These are phyloP conservation scores for Sphaerophoria rueppellii DNA, from an alignment of 2,888 invertebrate genomes.

Conservation along the genomic window DNA sequence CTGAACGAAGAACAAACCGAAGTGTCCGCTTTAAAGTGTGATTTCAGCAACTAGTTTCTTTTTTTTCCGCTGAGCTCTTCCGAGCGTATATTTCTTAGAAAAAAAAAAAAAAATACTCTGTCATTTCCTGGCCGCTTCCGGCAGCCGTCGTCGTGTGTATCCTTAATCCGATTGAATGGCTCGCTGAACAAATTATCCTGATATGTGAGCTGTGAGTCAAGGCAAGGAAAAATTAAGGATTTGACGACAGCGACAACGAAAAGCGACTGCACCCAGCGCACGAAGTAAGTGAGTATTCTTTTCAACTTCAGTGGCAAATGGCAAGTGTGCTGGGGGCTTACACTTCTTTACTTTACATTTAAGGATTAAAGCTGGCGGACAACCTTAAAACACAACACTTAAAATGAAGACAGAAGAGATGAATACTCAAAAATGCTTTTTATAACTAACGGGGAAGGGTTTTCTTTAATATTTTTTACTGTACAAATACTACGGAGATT, in stretches of 20 bases:
- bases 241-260: slow-evolving; percentile 3
- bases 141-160: slow-evolving; percentile 37
- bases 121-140: background rate
- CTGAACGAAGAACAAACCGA: background rate
- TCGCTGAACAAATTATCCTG: slow-evolving; percentile 63
- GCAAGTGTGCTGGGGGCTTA: slow-evolving; percentile 19
- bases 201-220: slow-evolving; percentile 53
- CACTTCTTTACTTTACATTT: slow-evolving; percentile 6
- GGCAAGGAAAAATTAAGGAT: slow-evolving; percentile 9
- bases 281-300: slow-evolving; percentile 33
- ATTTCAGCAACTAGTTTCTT: slow-evolving; percentile 46
- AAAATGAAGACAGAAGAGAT: background rate
- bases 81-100: background rate
- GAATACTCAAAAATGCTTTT: slow-evolving; percentile 27
- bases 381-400: slow-evolving; percentile 35
- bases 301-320: slow-evolving; percentile 54
- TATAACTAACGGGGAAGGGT: slow-evolving; percentile 19
- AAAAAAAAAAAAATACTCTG: background rate
- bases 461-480: slow-evolving; percentile 34
- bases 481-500: slow-evolving; percentile 2
- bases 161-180: slow-evolving; percentile 69
- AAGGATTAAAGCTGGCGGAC: slow-evolving; percentile 12
- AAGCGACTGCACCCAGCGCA: background rate
- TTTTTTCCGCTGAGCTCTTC: slow-evolving; percentile 33
- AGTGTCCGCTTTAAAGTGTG: slow-evolving; percentile 11